Percentiles rank a stretch among this genome's conserved stretches.
phyloP scores from a whole-genome alignment of 1,140 invertebrate species.

The Hestina assimilis region DNA sequence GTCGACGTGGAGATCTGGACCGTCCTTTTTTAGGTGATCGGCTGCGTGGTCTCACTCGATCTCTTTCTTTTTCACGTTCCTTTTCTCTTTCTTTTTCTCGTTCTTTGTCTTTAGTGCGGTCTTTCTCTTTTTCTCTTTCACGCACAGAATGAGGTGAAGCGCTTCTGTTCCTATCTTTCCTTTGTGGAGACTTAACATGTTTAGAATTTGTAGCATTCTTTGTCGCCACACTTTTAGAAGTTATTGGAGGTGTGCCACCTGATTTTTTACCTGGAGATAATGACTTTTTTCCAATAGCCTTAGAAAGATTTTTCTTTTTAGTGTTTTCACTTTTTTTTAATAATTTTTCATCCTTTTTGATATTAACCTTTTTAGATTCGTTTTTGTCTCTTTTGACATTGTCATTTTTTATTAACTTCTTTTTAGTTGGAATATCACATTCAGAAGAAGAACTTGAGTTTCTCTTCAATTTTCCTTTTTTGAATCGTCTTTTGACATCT shows the following conservation, averaged over 20 bases:
- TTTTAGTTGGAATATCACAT: slow-evolving; percentile 70
- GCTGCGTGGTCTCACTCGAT: slow-evolving; percentile 59
- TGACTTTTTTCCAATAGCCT: slow-evolving; percentile 68
- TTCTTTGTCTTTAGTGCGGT: slow-evolving; percentile 62
- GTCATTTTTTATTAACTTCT: slow-evolving; percentile 70
- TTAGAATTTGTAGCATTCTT: slow-evolving; percentile 65
- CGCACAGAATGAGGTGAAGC: slow-evolving; percentile 58
- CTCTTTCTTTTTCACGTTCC: slow-evolving; percentile 67
- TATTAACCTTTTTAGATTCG: slow-evolving; percentile 58
- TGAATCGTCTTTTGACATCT: slow-evolving; percentile 64
- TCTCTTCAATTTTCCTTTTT: slow-evolving; percentile 73
- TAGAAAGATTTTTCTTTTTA: slow-evolving; percentile 59
- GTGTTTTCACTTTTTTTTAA: slow-evolving; percentile 62
- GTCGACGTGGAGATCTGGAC: slow-evolving; percentile 64
- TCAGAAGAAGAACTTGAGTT: slow-evolving; percentile 77
- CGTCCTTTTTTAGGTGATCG: slow-evolving; percentile 68
- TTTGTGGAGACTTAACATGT: slow-evolving; percentile 69
- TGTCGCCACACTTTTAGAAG: slow-evolving; percentile 59
- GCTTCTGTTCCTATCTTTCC: slow-evolving; percentile 70
- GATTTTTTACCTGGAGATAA: slow-evolving; percentile 75
- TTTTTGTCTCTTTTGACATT: slow-evolving; percentile 68
- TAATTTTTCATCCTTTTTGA: slow-evolving; percentile 71
- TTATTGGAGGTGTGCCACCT: slow-evolving; percentile 74
- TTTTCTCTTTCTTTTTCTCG: slow-evolving; percentile 63
- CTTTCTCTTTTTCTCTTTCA: slow-evolving; percentile 70